A percentile compares a stretch with the other conserved stretches of the same genome.
Evolutionary conservation across 2,797 vertebrate genomes (phyloP).

Genomic region (Clamator glandarius): DNA sequence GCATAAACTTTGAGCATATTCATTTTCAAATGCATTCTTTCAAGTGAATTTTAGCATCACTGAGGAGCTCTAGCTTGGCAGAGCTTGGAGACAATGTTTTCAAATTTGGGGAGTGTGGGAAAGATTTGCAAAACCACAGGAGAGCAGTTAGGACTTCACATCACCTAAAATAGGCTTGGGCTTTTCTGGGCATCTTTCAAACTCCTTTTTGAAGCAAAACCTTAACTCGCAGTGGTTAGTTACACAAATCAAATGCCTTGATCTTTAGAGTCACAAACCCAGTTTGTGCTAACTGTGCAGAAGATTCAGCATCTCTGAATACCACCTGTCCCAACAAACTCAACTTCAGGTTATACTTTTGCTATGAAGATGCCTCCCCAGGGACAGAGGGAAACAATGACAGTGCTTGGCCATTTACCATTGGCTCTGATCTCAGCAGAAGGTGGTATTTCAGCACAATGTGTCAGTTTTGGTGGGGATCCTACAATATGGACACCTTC

Average conservation of each 20-base stretch:
- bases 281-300: neutral
- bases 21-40: constrained; percentile 61
- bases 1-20: constrained; percentile 56
- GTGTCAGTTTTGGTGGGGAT: neutral
- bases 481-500: neutral
- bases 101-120: neutral
- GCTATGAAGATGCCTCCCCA: fast-evolving
- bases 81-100: constrained; percentile 44
- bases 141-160: neutral
- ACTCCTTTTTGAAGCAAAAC: neutral
- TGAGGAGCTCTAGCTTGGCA: constrained; percentile 40
- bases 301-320: neutral
- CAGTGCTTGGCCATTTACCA: neutral
- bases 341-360: neutral
- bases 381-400: neutral
- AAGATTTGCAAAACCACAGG: neutral
- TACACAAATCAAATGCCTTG: neutral
- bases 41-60: constrained; percentile 50
- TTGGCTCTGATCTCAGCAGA: neutral
- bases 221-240: neutral
- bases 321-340: neutral
- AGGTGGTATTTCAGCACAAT: neutral
- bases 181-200: constrained; percentile 12
- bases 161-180: neutral
- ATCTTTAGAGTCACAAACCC: neutral